Percentiles rank a stretch among this genome's conserved stretches.
Evolutionary conservation across 1,140 invertebrate genomes (phyloP).

Genomic region (Drosophila watanabei): DNA sequence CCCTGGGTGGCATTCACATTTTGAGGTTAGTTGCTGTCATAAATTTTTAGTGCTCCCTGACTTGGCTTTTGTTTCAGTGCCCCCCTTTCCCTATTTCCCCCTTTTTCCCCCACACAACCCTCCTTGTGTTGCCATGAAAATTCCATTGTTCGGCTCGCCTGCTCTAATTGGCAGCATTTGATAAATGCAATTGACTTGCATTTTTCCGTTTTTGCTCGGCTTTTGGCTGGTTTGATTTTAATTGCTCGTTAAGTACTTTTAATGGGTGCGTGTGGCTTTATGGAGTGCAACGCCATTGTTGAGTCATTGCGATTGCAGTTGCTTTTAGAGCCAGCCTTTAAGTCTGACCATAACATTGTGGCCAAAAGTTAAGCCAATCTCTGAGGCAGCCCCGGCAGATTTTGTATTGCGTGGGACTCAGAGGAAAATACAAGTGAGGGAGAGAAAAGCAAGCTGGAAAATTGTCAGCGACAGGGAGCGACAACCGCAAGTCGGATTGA

Average conservation of each 20-base stretch:
- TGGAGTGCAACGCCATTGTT: slow-evolving; percentile 34
- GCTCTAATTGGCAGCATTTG: slow-evolving; percentile 78
- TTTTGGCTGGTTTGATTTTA: slow-evolving; percentile 62
- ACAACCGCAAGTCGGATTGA: slow-evolving; percentile 79
- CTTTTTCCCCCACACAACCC: background rate
- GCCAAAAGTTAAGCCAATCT: slow-evolving; percentile 47
- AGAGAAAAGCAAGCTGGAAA: slow-evolving; percentile 23
- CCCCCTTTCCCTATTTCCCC: background rate
- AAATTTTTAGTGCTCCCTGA: slow-evolving; percentile 75
- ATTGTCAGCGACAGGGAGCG: slow-evolving; percentile 55
- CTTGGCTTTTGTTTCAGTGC: slow-evolving; percentile 58
- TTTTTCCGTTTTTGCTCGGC: slow-evolving; percentile 30
- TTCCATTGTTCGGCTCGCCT: slow-evolving; percentile 48
- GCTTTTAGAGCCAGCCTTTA: slow-evolving; percentile 1
- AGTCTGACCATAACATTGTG: slow-evolving; percentile 38
- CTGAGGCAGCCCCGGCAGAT: slow-evolving; percentile 21
- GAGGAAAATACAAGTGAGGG: background rate
- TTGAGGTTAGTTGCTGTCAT: slow-evolving; percentile 83
- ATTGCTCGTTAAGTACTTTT: slow-evolving; percentile 79
- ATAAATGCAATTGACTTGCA: slow-evolving; percentile 75
- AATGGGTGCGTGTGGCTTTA: slow-evolving; percentile 49
- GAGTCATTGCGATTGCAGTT: slow-evolving; percentile 33
- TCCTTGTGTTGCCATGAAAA: slow-evolving; percentile 18
- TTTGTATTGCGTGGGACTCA: background rate
- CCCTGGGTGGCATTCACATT: slow-evolving; percentile 61